Conservation (phyloP, 2,888 invertebrate species). For the Dryobota labecula region DNA sequence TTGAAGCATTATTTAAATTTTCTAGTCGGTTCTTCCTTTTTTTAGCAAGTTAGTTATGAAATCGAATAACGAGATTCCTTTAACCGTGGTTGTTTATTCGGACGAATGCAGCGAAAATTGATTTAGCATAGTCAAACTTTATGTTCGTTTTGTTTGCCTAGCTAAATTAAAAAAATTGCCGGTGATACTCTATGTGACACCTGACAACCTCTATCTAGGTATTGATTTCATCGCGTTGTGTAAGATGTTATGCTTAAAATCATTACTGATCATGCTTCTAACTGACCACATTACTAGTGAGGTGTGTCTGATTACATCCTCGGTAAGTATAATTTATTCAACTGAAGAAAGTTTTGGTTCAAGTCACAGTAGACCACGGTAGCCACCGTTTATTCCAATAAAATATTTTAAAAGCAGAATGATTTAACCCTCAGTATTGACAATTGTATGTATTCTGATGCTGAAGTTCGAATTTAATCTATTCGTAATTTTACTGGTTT, state of each 20-base stretch:
- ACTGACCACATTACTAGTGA: slow-evolving; percentile 1
- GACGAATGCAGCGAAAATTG: slow-evolving; percentile 10
- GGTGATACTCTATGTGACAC: neutral
- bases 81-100: slow-evolving; percentile 23
- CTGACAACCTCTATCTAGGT: neutral
- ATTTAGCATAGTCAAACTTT: neutral
- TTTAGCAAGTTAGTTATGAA: slow-evolving; percentile 20
- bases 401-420: neutral
- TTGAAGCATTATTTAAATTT: slow-evolving; percentile 37
- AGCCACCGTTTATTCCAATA: neutral
- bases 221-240: neutral
- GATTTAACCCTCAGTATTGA: neutral
- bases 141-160: slow-evolving; percentile 2
- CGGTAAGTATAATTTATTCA: neutral
- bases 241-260: neutral
- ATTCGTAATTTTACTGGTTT: neutral
- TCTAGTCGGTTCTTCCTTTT: slow-evolving; percentile 13
- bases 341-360: neutral
- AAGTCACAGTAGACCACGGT: neutral
- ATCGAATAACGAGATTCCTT: slow-evolving; percentile 9
- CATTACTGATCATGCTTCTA: neutral
- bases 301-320: neutral
- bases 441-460: neutral
- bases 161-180: neutral
- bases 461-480: neutral